These are phyloP conservation scores for Chloroceryle inda DNA, from an alignment of 2,797 vertebrate genomes.

Conservation along the genomic window DNA sequence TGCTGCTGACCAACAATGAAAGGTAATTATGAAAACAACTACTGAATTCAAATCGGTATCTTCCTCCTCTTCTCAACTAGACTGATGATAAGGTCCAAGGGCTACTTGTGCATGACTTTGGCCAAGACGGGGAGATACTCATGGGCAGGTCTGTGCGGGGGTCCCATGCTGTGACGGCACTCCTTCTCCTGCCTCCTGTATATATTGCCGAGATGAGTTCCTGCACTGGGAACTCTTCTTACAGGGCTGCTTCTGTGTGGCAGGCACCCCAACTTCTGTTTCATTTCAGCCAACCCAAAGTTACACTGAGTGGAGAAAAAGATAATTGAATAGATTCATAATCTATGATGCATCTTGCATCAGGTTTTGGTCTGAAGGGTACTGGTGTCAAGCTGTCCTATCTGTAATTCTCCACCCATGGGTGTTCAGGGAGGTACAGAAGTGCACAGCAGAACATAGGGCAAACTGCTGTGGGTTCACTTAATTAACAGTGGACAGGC, in stretches of 20 bases:
- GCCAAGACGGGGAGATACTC: neutral
- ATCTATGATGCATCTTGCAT: no score
- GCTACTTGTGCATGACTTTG: neutral
- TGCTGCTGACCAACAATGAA: neutral
- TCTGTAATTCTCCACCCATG: neutral
- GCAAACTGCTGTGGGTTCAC: neutral
- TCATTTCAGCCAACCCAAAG: neutral
- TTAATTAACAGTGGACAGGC: neutral
- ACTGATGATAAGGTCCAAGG: neutral
- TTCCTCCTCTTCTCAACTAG: neutral
- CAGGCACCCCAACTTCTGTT: neutral
- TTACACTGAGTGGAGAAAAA: neutral
- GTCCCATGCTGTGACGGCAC: neutral
- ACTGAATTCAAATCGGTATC: neutral
- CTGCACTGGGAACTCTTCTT: neutral
- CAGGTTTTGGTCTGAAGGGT: neutral
- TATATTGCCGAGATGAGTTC: neutral
- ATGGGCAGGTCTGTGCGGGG: fast-evolving
- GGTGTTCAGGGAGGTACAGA: neutral
- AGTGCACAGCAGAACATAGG: neutral
- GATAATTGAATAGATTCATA: neutral
- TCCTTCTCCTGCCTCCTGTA: neutral
- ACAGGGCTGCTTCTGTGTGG: fast-evolving
- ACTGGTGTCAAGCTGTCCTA: neutral
- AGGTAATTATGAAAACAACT: fast-evolving